Conservation (phyloP, 2,797 vertebrate species). For the Enteromius argenteus region DNA sequence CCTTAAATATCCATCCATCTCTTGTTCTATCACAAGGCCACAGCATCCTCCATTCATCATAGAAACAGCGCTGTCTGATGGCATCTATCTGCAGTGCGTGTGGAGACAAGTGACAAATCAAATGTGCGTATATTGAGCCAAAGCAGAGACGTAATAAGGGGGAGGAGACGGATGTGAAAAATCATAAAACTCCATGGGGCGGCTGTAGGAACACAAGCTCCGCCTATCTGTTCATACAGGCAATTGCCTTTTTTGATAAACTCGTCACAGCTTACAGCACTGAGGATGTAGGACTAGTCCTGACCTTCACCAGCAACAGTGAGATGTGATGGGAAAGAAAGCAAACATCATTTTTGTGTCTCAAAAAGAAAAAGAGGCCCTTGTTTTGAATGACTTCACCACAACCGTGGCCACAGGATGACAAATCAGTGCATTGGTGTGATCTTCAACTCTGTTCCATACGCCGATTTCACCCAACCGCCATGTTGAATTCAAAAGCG, state of each 20-base stretch:
- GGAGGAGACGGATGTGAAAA: not conserved
- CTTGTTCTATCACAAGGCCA: constrained; percentile 70
- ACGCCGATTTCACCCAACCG: too few relatives aligned
- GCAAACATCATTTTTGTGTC: not conserved
- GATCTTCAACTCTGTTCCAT: too few relatives aligned
- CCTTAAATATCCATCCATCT: constrained; percentile 57
- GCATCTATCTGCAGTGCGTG: constrained; percentile 59
- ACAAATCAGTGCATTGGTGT: too few relatives aligned
- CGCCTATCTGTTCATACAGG: not conserved
- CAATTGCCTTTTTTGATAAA: constrained; percentile 15
- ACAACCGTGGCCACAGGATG: too few relatives aligned
- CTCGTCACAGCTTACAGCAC: not conserved
- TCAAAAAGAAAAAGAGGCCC: not conserved
- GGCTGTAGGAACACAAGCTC: not conserved
- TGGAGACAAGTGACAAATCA: constrained; percentile 30
- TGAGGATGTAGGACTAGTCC: not conserved
- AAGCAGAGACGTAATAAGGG: constrained; percentile 17
- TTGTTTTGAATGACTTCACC: too few relatives aligned
- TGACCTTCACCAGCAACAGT: not conserved
- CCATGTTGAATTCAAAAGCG: too few relatives aligned
- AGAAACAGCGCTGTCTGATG: constrained; percentile 66
- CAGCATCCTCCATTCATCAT: constrained; percentile 71
- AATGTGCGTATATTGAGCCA: constrained; percentile 30
- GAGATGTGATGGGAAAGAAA: not conserved
- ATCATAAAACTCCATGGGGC: not conserved